Evolutionary conservation across 64 coral and sea anemone genomes (phyloP).

Genomic region (Catalaphyllia jardinei): DNA sequence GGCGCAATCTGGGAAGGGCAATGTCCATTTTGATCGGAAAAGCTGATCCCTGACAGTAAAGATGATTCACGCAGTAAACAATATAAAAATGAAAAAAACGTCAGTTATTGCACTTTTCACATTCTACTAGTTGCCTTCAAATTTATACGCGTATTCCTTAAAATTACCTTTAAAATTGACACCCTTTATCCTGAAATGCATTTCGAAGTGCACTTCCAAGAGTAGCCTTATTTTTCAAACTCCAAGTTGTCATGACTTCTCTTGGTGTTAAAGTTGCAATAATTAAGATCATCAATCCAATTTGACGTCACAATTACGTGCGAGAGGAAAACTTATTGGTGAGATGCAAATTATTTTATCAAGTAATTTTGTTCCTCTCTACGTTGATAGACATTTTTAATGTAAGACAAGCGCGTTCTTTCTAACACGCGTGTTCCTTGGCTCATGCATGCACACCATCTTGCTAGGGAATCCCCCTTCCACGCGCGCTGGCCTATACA

Average conservation of each 20-base stretch:
- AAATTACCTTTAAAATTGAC: neutral
- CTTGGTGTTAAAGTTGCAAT: neutral
- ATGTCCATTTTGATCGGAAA: neutral
- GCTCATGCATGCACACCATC: too few species aligned
- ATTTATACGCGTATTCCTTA: too few species aligned
- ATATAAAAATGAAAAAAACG: neutral
- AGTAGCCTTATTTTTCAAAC: neutral
- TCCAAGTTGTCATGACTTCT: neutral
- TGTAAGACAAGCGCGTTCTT: too few species aligned
- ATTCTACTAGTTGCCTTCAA: too few species aligned
- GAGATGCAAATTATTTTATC: neutral
- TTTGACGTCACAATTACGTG: constrained; percentile 11
- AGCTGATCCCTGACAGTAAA: neutral
- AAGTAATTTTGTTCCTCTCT: too few species aligned
- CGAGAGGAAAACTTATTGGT: neutral
- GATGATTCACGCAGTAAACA: neutral
- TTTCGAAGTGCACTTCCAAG: neutral
- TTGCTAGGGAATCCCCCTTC: too few species aligned
- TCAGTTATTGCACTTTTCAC: too few species aligned
- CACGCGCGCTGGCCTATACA: too few species aligned
- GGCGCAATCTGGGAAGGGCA: constrained; percentile 14
- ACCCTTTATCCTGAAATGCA: neutral
- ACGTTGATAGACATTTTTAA: too few species aligned
- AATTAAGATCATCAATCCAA: neutral
- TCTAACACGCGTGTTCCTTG: too few species aligned